These are phyloP conservation scores for Mantis religiosa DNA, from an alignment of 2,888 invertebrate species.

Conservation along the genomic window DNA sequence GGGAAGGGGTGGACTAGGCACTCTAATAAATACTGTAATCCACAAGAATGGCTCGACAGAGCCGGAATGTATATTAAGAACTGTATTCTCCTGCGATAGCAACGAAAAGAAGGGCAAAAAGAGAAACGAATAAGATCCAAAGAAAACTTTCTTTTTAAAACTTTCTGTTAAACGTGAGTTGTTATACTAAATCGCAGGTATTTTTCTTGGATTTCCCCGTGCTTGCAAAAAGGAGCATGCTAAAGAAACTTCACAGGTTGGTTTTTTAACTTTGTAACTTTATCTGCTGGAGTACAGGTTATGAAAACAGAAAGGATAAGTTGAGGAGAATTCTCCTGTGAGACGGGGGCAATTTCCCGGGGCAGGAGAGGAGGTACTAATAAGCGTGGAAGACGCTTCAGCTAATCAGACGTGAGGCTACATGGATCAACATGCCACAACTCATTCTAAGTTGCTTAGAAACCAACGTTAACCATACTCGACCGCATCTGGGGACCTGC, in stretches of 20 bases:
- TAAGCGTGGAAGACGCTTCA: neutral
- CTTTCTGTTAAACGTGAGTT: neutral
- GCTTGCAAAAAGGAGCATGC: neutral
- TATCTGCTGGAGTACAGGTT: neutral
- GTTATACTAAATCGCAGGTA: neutral
- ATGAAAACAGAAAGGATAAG: neutral
- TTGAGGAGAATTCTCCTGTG: neutral
- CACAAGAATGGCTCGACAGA: neutral
- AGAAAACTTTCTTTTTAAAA: neutral
- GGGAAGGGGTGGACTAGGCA: neutral
- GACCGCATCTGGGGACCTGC: neutral
- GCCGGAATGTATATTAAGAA: neutral
- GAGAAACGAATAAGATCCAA: neutral
- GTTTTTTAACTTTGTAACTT: neutral
- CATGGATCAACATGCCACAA: neutral
- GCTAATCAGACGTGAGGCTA: neutral
- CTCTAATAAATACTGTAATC: slow-evolving; percentile 4
- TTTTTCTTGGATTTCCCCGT: neutral
- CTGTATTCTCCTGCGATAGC: neutral
- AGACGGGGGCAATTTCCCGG: neutral
- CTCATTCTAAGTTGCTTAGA: neutral
- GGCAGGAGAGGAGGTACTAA: neutral
- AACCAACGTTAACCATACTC: neutral
- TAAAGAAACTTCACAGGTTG: neutral
- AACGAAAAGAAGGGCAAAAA: neutral